Evolutionary conservation across 1,140 invertebrate species (phyloP).

Genomic region (Drosophila athabasca): DNA sequence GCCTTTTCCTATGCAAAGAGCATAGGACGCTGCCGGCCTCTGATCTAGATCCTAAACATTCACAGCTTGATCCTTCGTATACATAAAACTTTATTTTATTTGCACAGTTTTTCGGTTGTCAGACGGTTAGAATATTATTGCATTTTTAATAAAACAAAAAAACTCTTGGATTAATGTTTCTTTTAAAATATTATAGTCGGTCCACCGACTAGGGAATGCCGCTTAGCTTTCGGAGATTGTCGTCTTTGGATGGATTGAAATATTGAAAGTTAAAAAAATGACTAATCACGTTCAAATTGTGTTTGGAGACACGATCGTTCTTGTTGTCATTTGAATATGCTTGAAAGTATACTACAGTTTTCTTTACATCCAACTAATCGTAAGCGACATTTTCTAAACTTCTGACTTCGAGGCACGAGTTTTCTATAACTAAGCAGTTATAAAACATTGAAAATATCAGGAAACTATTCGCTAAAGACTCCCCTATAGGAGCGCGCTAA

Average conservation of each 20-base stretch:
- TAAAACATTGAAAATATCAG: constrained; percentile 40
- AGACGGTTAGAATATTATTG: constrained; percentile 52
- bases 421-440: constrained; percentile 35
- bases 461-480: constrained; percentile 21
- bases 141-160: constrained; percentile 46
- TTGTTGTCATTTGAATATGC: too few species aligned
- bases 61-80: constrained; percentile 14
- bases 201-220: constrained; percentile 8
- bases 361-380: too few species aligned
- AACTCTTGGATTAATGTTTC: constrained; percentile 1
- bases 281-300: too few species aligned
- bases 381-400: constrained; percentile 13
- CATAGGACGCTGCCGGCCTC: too few species aligned
- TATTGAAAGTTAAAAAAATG: too few species aligned
- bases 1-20: too few species aligned
- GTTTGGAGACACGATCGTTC: too few species aligned
- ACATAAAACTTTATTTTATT: constrained; percentile 51
- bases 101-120: constrained; percentile 36
- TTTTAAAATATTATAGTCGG: constrained; percentile 19
- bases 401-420: constrained; percentile 67
- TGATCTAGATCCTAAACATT: constrained; percentile 60
- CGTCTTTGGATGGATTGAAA: too few species aligned
- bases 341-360: too few species aligned
- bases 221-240: neutral
- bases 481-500: neutral